Percentiles rank a stretch among this genome's conserved stretches.
These are phyloP conservation scores for Nesidiocoris tenuis DNA, from an alignment of 2,888 invertebrate genomes.

Conservation along the genomic window DNA sequence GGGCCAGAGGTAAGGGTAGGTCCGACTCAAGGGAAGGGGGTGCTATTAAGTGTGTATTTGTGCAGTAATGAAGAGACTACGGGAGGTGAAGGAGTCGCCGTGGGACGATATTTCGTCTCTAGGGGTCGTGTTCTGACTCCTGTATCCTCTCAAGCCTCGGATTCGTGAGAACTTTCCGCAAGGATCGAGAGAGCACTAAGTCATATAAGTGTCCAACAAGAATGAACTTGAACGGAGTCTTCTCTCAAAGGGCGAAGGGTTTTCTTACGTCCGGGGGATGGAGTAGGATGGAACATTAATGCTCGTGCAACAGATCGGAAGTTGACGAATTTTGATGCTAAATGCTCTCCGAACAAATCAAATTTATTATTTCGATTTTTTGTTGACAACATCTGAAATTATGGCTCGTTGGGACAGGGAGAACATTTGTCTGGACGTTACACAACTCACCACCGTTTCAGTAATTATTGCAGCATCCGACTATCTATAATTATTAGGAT, in stretches of 20 bases:
- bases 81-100: neutral
- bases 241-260: neutral
- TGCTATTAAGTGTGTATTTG: slow-evolving; percentile 32
- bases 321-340: slow-evolving; percentile 91
- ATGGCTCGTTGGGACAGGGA: too few species aligned
- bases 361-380: too few species aligned
- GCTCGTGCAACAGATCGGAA: slow-evolving; percentile 64
- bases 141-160: neutral
- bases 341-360: slow-evolving; percentile 95
- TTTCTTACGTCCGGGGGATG: neutral
- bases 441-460: too few species aligned
- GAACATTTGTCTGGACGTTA: too few species aligned
- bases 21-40: neutral
- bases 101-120: neutral
- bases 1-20: neutral
- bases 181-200: neutral
- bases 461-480: too few species aligned
- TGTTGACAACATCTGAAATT: too few species aligned
- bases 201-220: neutral
- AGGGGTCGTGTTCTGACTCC: neutral
- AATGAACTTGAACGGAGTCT: neutral
- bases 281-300: neutral
- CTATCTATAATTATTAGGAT: too few species aligned
- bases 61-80: slow-evolving; percentile 19
- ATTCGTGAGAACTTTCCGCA: neutral